phyloP scores from a whole-genome alignment of 2,113 vertebrate species.

The Anguilla rostrata region DNA sequence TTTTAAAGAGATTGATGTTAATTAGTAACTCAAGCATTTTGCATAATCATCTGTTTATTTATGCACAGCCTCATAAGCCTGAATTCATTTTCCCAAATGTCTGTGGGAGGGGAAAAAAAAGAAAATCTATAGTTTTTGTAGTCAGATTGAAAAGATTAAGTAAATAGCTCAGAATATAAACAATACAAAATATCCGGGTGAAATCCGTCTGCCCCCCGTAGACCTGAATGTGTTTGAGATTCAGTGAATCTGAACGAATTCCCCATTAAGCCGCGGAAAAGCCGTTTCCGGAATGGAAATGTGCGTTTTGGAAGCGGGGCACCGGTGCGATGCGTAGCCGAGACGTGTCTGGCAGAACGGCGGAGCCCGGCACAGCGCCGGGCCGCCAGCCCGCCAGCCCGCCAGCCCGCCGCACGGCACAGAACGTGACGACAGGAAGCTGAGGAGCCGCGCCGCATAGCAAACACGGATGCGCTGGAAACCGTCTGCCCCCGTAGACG shows the following conservation, averaged over 20 bases:
- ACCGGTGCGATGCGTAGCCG: background rate
- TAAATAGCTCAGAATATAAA: background rate
- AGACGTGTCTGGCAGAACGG: background rate
- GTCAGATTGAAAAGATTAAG: background rate
- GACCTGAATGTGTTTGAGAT: background rate
- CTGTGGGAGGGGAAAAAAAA: background rate
- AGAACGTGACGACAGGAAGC: background rate
- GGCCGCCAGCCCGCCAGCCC: background rate
- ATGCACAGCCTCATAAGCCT: background rate
- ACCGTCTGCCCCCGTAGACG: background rate
- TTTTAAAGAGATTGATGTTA: conserved; percentile 23
- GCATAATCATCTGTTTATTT: conserved; percentile 17
- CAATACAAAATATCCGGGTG: background rate
- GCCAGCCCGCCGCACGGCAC: background rate
- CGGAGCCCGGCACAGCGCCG: background rate
- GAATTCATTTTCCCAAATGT: background rate
- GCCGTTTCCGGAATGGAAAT: background rate
- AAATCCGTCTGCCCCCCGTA: background rate
- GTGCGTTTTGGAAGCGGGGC: background rate
- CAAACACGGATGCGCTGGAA: background rate
- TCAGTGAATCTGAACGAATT: conserved; percentile 11
- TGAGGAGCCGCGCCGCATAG: background rate
- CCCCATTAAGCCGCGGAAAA: background rate
- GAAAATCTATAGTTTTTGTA: background rate
- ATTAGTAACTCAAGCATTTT: conserved; percentile 6